A percentile compares a stretch with the other conserved stretches of the same genome.
Conservation (phyloP, 2,113 vertebrate genomes). For the Ammodytes marinus region DNA sequence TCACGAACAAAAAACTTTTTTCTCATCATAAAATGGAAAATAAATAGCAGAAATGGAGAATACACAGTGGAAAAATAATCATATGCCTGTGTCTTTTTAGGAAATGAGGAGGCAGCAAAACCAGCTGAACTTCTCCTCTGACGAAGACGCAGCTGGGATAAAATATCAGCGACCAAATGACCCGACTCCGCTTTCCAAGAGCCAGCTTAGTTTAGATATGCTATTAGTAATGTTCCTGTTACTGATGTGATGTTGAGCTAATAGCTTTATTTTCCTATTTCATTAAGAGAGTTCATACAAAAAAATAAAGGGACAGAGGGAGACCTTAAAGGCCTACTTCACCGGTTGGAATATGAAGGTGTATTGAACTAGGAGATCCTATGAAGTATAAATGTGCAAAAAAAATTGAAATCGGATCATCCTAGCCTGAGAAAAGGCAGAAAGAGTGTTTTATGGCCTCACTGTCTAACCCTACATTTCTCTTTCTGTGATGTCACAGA, state of each 20-base stretch:
- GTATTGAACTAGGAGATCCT: too few relatives aligned
- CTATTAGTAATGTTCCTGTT: background rate
- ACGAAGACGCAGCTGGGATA: too few relatives aligned
- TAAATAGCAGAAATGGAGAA: background rate
- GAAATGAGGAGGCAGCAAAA: constrained; percentile 27
- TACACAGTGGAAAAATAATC: constrained; percentile 3
- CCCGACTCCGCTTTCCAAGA: background rate
- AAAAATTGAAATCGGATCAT: too few relatives aligned
- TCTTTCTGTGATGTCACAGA: too few relatives aligned
- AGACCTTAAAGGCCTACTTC: too few relatives aligned
- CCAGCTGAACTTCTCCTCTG: accelerated
- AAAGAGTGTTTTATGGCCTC: too few relatives aligned
- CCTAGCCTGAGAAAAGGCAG: too few relatives aligned
- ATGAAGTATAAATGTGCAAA: too few relatives aligned
- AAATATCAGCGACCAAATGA: background rate
- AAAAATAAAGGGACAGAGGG: background rate
- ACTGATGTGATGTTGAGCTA: background rate
- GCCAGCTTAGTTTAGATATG: background rate
- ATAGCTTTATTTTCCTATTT: background rate
- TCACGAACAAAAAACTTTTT: background rate
- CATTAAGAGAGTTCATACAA: too few relatives aligned
- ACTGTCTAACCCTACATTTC: too few relatives aligned
- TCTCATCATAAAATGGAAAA: too few relatives aligned
- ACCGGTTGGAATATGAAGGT: too few relatives aligned
- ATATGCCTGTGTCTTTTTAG: constrained; percentile 50